Base-by-base conservation (phyloP, 2,797 vertebrate genomes). In the Lophius americanus region DNA sequence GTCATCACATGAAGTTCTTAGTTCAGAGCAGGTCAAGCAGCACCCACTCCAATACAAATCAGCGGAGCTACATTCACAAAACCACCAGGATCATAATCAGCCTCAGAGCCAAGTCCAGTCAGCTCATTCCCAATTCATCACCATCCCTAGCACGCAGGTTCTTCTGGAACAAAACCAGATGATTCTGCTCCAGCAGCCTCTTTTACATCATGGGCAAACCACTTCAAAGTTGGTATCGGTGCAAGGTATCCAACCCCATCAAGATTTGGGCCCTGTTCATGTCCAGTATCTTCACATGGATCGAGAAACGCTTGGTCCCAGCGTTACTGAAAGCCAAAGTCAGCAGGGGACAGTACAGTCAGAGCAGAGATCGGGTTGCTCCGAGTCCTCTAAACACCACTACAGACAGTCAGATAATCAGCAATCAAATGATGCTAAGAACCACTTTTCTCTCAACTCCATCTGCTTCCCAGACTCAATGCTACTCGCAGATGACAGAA, bases 381-480 rank as follows among this genome's bases (percentile, higher is more conserved):
- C 94, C 6, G 94, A 96, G 63, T 84, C 95, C 60, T 93, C 94
- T 8, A 98, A 98, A 78, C 95, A 95, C 84, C 93, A 94, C 90
- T 98, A 96, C 82, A 94, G 82, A 86, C 95, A 95, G 78, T 82
- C 94, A 41, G 56, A 78, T 56, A 92, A 88, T 90, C 95, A 94
- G 54, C 92, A 89, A 53, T 42, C 85, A 44, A 93, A 95, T 12
- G 96, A 98, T 71, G 88, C 94, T 79, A 99, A 99, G 86, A 96
- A 95, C 90, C 96, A 98, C 62, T 99, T 97, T 92, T 91, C 95
- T 70, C 95, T 99, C 52, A 96, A 95, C 91, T 96, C 97, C 42
- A 96, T 99, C 87, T 98, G 97, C 89, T 99, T 99, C 68, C 94
- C 97, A 23, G 97, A 99, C 64, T 96, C 97, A 2, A 96, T 99